Evolutionary conservation across 2,113 vertebrate species (phyloP).

Genomic region (Corydoras maculifer): DNA sequence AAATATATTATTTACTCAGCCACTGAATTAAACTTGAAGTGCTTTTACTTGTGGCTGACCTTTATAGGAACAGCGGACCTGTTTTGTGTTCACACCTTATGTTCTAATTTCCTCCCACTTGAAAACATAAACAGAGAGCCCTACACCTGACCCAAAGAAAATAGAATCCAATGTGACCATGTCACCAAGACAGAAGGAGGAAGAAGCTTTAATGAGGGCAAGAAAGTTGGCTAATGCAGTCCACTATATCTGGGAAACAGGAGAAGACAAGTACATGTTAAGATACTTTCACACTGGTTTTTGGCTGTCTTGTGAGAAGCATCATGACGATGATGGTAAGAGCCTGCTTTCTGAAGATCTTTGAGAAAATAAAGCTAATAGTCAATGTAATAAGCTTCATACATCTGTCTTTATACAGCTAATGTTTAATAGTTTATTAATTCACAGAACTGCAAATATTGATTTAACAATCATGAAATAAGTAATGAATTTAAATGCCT

Average conservation of each 20-base stretch:
- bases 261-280: constrained; percentile 76
- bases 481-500: too few species aligned
- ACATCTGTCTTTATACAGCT: background rate
- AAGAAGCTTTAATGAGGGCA: constrained; percentile 48
- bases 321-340: constrained; percentile 60
- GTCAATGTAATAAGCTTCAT: background rate
- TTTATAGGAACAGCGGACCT: background rate
- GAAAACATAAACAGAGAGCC: constrained; percentile 48
- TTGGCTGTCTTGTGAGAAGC: constrained; percentile 76
- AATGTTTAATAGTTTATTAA: too few species aligned
- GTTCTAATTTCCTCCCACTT: background rate
- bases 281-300: constrained; percentile 78
- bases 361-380: background rate
- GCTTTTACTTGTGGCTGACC: too few species aligned
- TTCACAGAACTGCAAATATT: too few species aligned
- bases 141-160: constrained; percentile 53
- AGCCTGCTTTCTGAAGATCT: background rate
- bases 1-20: too few species aligned
- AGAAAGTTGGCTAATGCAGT: constrained; percentile 67
- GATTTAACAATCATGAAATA: too few species aligned
- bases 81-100: background rate
- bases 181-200: constrained; percentile 55
- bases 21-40: too few species aligned
- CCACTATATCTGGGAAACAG: constrained; percentile 77
- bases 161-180: constrained; percentile 49